phyloP scores from a whole-genome alignment of 2,797 vertebrate species.

The Telmatherina bonti region DNA sequence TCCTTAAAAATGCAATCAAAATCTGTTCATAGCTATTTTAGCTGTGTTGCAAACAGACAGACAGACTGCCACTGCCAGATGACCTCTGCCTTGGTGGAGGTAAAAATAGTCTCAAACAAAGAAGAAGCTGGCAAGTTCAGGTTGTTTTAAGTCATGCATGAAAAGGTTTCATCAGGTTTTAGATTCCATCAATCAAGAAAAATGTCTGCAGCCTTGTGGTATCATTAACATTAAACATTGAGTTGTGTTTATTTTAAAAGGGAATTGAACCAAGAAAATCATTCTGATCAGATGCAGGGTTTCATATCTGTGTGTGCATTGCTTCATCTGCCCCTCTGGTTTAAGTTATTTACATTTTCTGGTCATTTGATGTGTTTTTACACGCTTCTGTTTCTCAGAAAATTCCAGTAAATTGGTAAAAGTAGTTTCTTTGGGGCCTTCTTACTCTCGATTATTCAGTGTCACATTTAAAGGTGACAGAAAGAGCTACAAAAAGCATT shows the following conservation, averaged over 20 bases:
- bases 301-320: not conserved
- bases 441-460: not conserved
- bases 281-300: not conserved
- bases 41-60: too few species aligned
- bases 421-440: not conserved
- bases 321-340: slow-evolving; percentile 8
- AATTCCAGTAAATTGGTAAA: not conserved
- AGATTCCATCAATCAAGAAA: slow-evolving; percentile 8
- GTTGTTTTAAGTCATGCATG: slow-evolving; percentile 2
- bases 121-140: not conserved
- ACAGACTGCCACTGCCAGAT: too few species aligned
- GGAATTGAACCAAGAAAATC: not conserved
- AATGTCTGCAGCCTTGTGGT: slow-evolving; percentile 26
- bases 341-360: slow-evolving; percentile 23
- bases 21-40: too few species aligned
- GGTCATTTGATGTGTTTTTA: slow-evolving; percentile 1
- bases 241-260: slow-evolving; percentile 63
- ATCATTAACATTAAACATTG: slow-evolving; percentile 33
- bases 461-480: not conserved
- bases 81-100: too few species aligned
- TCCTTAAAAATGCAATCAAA: too few species aligned
- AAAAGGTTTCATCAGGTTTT: not conserved
- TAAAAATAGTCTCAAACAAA: not conserved
- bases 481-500: not conserved
- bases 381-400: not conserved